A percentile compares a stretch with the other conserved stretches of the same genome.
These are phyloP conservation scores for Xenentodon cancila DNA, from an alignment of 2,797 vertebrate species.

Conservation along the genomic window DNA sequence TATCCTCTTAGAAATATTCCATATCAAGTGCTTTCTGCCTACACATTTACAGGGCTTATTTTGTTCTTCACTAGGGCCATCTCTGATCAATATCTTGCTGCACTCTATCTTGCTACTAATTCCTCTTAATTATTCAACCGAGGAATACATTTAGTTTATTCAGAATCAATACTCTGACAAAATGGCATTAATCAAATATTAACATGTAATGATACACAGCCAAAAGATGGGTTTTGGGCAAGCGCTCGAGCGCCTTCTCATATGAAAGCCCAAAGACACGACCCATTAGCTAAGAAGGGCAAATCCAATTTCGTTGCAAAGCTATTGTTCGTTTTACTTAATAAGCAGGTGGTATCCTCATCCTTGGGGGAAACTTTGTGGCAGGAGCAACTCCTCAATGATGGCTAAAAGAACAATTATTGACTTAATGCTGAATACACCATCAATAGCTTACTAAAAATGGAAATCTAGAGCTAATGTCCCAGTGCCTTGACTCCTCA, in stretches of 20 bases:
- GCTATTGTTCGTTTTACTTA: constrained; percentile 52
- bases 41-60: background rate
- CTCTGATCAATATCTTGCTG: constrained; percentile 27
- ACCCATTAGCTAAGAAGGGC: constrained; percentile 17
- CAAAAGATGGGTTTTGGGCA: background rate
- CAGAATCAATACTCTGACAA: constrained; percentile 26
- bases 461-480: constrained; percentile 48
- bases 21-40: background rate
- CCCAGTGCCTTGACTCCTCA: constrained; percentile 43
- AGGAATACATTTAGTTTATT: constrained; percentile 22
- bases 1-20: background rate
- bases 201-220: constrained; percentile 18
- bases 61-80: background rate
- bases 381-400: constrained; percentile 48
- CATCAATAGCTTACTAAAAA: constrained; percentile 59
- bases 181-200: constrained; percentile 26
- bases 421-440: constrained; percentile 54
- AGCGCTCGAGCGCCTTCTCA: constrained; percentile 29
- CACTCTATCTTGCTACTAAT: constrained; percentile 1
- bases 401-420: constrained; percentile 60
- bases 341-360: constrained; percentile 26
- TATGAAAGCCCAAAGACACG: constrained; percentile 18
- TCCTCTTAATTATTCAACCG: constrained; percentile 32
- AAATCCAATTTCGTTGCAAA: constrained; percentile 38
- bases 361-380: constrained; percentile 29